These are phyloP conservation scores for Harpalus rufipes DNA, from an alignment of 2,888 invertebrate species.

Conservation along the genomic window DNA sequence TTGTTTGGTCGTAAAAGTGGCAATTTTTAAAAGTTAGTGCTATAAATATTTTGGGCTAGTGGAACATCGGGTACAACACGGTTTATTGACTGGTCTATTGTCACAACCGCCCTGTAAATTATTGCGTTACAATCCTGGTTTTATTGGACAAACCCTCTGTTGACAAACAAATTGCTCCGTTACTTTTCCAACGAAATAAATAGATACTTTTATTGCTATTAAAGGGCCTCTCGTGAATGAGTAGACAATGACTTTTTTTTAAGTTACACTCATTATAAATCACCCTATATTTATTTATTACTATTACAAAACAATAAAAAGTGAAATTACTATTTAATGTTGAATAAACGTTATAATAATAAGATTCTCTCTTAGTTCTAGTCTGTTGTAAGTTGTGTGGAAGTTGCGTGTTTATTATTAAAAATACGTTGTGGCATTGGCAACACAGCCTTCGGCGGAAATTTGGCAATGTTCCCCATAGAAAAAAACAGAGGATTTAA, in stretches of 20 bases:
- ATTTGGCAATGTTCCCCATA: conserved; percentile 36
- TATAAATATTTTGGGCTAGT: conserved; percentile 24
- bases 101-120: conserved; percentile 37
- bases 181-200: conserved; percentile 21
- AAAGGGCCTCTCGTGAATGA: too few species aligned
- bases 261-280: too few species aligned
- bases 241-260: too few species aligned
- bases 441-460: conserved; percentile 45
- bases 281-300: background rate
- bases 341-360: too few species aligned
- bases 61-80: conserved; percentile 16
- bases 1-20: conserved; percentile 13
- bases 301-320: conserved; percentile 17
- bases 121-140: conserved; percentile 7
- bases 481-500: conserved; percentile 22
- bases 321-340: conserved; percentile 10
- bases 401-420: conserved; percentile 47
- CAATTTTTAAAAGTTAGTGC: conserved; percentile 12
- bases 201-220: background rate
- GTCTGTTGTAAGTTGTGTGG: conserved; percentile 14
- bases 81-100: conserved; percentile 35
- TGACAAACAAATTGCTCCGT: conserved; percentile 28
- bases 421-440: conserved; percentile 53
- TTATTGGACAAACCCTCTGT: conserved; percentile 6
- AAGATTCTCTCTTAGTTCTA: background rate